These are phyloP conservation scores for Xiphias gladius DNA, from an alignment of 2,113 vertebrate genomes.

Conservation along the genomic window DNA sequence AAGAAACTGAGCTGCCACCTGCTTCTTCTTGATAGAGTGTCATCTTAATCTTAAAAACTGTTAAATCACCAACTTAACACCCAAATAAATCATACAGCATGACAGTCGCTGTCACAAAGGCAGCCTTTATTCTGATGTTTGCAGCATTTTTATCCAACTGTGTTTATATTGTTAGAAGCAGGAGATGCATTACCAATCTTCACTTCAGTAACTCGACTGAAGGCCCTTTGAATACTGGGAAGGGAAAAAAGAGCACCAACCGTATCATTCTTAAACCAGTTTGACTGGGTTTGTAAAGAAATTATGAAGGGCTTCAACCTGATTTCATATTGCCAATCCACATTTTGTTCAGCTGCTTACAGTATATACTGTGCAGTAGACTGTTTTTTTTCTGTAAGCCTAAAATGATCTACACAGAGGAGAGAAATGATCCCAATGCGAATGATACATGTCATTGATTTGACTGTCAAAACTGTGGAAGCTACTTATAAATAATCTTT, in stretches of 20 bases:
- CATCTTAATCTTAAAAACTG: slow-evolving; percentile 10
- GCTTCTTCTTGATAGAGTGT: slow-evolving; percentile 2
- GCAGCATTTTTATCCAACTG: slow-evolving; percentile 17
- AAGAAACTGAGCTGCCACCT: slow-evolving; percentile 1
- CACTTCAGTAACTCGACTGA: not conserved
- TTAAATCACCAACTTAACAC: slow-evolving; percentile 23
- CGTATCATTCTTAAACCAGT: not conserved
- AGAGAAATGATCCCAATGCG: slow-evolving; percentile 2
- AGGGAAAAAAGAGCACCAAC: not conserved
- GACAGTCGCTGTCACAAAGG: slow-evolving; percentile 23
- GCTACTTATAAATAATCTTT: slow-evolving; percentile 49
- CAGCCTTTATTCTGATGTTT: slow-evolving; percentile 2
- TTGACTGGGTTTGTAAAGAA: slow-evolving; percentile 8
- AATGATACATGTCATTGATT: slow-evolving; percentile 34
- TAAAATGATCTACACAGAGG: not conserved
- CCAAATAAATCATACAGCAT: slow-evolving; percentile 22
- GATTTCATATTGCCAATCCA: not conserved
- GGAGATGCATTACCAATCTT: not conserved
- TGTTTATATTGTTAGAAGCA: slow-evolving; percentile 12
- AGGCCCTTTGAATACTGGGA: not conserved
- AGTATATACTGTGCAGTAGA: not conserved
- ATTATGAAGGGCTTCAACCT: not conserved
- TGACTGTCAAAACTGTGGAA: slow-evolving; percentile 33
- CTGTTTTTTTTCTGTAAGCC: not conserved
- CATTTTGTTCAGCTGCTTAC: slow-evolving; percentile 22